Conservation (phyloP, 2,113 vertebrate species). For the Sander lucioperca region DNA sequence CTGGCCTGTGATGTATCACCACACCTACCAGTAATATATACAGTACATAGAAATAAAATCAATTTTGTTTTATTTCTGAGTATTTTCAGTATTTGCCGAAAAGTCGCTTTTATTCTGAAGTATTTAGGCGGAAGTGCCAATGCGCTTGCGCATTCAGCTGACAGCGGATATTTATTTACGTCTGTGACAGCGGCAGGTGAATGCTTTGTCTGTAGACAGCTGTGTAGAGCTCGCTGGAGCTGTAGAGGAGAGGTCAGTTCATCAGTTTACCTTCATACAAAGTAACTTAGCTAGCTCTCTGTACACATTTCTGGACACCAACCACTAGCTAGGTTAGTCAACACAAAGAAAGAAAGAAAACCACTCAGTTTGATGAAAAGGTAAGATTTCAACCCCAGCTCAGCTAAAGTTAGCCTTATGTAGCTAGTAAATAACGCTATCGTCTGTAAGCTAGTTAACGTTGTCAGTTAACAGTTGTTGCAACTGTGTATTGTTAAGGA, state of each 20-base stretch:
- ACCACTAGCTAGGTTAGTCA: too few relatives aligned
- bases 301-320: neutral
- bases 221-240: neutral
- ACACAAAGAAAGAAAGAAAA: neutral
- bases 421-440: neutral
- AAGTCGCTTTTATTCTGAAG: slow-evolving; percentile 52
- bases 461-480: neutral
- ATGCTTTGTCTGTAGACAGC: slow-evolving; percentile 4
- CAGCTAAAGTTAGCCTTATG: slow-evolving; percentile 40
- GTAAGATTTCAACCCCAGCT: slow-evolving; percentile 34
- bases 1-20: neutral
- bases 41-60: too few relatives aligned
- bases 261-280: neutral
- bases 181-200: slow-evolving; percentile 14
- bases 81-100: neutral
- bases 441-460: neutral
- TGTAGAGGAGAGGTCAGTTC: neutral
- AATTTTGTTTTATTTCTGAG: too few relatives aligned
- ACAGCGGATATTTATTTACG: slow-evolving; percentile 17
- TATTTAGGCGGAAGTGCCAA: neutral
- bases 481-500: neutral
- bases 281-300: neutral
- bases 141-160: slow-evolving; percentile 35
- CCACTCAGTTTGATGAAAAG: slow-evolving; percentile 51
- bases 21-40: neutral